Evolutionary conservation across 2,797 vertebrate genomes (phyloP).

Genomic region (Halcyon smyrnensis): DNA sequence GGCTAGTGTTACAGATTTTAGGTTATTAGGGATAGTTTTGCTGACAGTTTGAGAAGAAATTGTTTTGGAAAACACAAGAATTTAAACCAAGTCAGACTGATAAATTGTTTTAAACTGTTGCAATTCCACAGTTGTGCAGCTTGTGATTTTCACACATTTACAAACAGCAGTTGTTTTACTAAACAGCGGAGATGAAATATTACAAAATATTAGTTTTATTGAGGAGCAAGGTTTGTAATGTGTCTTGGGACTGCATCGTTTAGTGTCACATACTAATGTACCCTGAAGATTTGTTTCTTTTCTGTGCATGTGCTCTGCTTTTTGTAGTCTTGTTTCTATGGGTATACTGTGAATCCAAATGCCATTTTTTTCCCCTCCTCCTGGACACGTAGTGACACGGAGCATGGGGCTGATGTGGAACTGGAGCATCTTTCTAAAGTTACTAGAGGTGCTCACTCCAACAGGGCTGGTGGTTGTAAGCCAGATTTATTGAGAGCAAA

Average conservation of each 20-base stretch:
- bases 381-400: too few relatives aligned
- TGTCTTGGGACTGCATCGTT: rapidly evolving
- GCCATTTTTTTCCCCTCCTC: too few relatives aligned
- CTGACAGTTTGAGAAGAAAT: neutral
- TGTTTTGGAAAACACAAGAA: neutral
- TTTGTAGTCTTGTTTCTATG: rapidly evolving
- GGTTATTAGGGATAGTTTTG: neutral
- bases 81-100: neutral
- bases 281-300: neutral
- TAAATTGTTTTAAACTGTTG: neutral
- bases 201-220: rapidly evolving
- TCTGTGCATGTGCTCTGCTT: neutral
- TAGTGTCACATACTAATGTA: rapidly evolving
- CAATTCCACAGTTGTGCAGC: rapidly evolving
- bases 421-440: neutral
- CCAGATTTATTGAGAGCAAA: neutral
- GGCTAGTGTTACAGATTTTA: neutral
- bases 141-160: neutral
- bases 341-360: neutral
- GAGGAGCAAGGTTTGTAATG: neutral
- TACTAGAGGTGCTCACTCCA: neutral
- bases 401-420: rapidly evolving
- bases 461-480: rapidly evolving
- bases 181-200: rapidly evolving
- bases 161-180: neutral